Base-by-base conservation (phyloP, 2,113 vertebrate species). In the Helogale parvula region DNA sequence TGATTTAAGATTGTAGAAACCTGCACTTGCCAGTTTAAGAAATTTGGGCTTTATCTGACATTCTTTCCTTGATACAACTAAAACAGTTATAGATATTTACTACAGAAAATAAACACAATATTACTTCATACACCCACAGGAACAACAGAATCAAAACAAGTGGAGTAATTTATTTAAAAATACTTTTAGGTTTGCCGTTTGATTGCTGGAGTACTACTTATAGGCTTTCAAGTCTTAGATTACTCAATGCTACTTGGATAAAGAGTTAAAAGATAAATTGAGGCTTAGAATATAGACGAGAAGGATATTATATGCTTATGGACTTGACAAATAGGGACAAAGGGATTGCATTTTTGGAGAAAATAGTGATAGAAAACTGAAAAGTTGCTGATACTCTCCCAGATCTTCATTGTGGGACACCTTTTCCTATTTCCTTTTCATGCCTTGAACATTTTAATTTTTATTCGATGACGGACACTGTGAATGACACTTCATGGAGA, bases 151-250 rank as follows among this genome's bases (percentile, higher is more conserved):
- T 77, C 38, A 86, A 90, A 69, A 31, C 11, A 82, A 91, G 15
- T 60, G 12, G 11, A 77, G 81, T 33, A 7, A 12, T 81, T 77
- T 66, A 80, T 65, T 95, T 52, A 79, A n/a, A 65, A 45, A 65
- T 1, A 16, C 90, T 95, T 98, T 98, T 47, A 93, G 19, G 16
- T 4, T 81, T 90, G 3, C 16, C 66, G 19, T 90, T 35, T 96
- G 38, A 54, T 88, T 84, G 2, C 19, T 33, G 10, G 23, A 47
- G 21, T 31, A 85, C 80, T 79, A 45, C 9, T 3, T 45, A 83
- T 7, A 71, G 12, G 31, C 31, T 94, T 84, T 69, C 35, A 86
- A 90, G 5, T 76, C 19, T 27, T 84, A 29, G 5, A 33, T 88
- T 60, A 35, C 38, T 65, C 33, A 47, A 54, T 90, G 2, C 63